Conservation (phyloP, 2,797 vertebrate genomes). For the Gymnoscopelus braueri region DNA sequence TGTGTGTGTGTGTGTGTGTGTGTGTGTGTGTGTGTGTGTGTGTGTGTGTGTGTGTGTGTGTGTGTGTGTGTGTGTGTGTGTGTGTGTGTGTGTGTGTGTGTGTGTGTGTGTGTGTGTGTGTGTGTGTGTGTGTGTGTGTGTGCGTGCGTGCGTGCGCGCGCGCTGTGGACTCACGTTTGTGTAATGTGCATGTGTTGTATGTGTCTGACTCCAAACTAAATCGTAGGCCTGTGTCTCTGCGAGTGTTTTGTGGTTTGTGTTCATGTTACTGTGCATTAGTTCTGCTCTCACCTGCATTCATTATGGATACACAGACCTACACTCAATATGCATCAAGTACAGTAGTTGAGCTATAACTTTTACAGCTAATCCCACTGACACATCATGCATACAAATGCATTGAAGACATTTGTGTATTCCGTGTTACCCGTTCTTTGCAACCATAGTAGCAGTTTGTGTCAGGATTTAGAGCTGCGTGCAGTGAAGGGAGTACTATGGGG, state of each 20-base stretch:
- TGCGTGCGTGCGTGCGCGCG: background rate
- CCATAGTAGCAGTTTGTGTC: slow-evolving; percentile 69
- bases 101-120: slow-evolving; percentile 6
- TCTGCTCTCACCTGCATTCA: slow-evolving; percentile 16
- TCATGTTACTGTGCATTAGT: slow-evolving; percentile 3
- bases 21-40: slow-evolving; percentile 1
- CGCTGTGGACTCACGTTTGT: no score
- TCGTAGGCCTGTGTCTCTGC: slow-evolving; percentile 3
- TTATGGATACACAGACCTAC: slow-evolving; percentile 20
- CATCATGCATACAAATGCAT: slow-evolving; percentile 64
- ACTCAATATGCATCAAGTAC: slow-evolving; percentile 29
- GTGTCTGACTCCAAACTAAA: no score
- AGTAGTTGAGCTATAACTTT: slow-evolving; percentile 53
- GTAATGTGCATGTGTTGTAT: no score
- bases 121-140: slow-evolving; percentile 1
- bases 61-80: slow-evolving; percentile 5
- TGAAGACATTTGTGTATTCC: slow-evolving; percentile 55
- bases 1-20: slow-evolving; percentile 6
- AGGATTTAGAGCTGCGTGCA: slow-evolving; percentile 36
- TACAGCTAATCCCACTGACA: slow-evolving; percentile 49
- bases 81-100: background rate
- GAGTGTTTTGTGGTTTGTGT: slow-evolving; percentile 5
- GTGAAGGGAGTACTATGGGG: slow-evolving; percentile 46
- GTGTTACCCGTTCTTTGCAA: slow-evolving; percentile 58
- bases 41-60: background rate